phyloP scores from a whole-genome alignment of 1,140 invertebrate genomes.

The Drosophila parabipectinata region DNA sequence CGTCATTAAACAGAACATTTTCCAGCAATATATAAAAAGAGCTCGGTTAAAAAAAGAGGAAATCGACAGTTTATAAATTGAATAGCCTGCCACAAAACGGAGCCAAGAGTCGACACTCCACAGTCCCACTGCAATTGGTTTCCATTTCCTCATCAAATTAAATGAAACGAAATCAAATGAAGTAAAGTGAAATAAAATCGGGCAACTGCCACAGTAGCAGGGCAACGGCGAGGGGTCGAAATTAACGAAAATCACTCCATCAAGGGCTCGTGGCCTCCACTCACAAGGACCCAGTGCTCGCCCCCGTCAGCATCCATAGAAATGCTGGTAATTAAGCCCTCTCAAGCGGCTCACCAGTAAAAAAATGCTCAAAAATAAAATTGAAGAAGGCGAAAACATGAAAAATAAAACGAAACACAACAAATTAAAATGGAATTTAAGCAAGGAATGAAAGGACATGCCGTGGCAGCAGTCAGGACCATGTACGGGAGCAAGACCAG shows the following conservation, averaged over 20 bases:
- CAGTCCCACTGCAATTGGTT: slow-evolving; percentile 28
- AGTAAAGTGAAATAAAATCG: slow-evolving; percentile 49
- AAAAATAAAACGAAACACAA: slow-evolving; percentile 54
- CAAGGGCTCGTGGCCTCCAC: slow-evolving; percentile 40
- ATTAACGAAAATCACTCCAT: slow-evolving; percentile 63
- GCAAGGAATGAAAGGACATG: slow-evolving; percentile 25
- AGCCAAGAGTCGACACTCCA: slow-evolving; percentile 1
- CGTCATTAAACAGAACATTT: not conserved
- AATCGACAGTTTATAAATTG: slow-evolving; percentile 48
- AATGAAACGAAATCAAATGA: slow-evolving; percentile 57
- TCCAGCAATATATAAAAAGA: not conserved
- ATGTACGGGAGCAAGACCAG: slow-evolving; percentile 7
- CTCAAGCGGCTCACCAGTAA: slow-evolving; percentile 40
- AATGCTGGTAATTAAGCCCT: slow-evolving; percentile 79
- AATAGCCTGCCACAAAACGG: slow-evolving; percentile 41
- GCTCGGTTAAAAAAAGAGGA: not conserved
- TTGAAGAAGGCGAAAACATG: slow-evolving; percentile 15
- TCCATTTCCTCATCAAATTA: slow-evolving; percentile 40
- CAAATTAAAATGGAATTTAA: slow-evolving; percentile 79
- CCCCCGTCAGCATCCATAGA: slow-evolving; percentile 35
- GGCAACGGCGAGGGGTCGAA: slow-evolving; percentile 21
- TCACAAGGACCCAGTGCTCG: slow-evolving; percentile 13
- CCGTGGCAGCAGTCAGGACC: slow-evolving; percentile 32
- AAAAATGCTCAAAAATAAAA: slow-evolving; percentile 35
- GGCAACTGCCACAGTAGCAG: slow-evolving; percentile 31